A percentile compares a stretch with the other conserved stretches of the same genome.
Conservation (phyloP, 2,797 vertebrate species). For the Clarias fuscus region DNA sequence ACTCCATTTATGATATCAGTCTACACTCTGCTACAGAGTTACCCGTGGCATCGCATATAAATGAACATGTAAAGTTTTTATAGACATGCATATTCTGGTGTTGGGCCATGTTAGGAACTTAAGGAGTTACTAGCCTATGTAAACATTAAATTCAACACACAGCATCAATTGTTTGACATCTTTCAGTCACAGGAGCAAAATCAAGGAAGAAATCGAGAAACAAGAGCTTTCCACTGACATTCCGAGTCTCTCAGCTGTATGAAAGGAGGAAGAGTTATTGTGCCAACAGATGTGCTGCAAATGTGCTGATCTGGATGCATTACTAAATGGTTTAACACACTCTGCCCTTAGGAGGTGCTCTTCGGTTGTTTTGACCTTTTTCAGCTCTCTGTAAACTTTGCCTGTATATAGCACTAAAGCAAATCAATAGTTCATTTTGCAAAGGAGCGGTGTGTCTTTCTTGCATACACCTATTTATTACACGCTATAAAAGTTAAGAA, state of each 20-base stretch:
- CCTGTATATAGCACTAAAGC: background rate
- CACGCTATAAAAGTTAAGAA: background rate
- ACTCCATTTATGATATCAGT: slow-evolving; percentile 28
- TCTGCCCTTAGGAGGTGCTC: background rate
- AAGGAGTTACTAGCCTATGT: slow-evolving; percentile 1
- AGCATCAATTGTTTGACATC: background rate
- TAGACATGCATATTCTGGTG: background rate
- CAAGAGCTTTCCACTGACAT: background rate
- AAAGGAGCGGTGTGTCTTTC: background rate
- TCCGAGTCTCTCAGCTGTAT: background rate
- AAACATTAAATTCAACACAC: background rate
- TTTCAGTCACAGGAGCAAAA: background rate
- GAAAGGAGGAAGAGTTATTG: background rate
- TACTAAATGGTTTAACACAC: background rate
- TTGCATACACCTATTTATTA: slow-evolving; percentile 24
- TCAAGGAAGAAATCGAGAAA: background rate
- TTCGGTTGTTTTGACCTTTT: background rate
- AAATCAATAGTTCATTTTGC: background rate
- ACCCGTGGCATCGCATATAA: background rate
- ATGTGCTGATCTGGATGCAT: background rate
- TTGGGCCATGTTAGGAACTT: background rate
- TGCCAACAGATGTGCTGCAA: background rate
- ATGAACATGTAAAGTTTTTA: background rate
- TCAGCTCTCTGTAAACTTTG: background rate
- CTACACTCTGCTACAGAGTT: background rate